phyloP scores from a whole-genome alignment of 2,888 invertebrate genomes.

The Euplagia quadripunctaria region DNA sequence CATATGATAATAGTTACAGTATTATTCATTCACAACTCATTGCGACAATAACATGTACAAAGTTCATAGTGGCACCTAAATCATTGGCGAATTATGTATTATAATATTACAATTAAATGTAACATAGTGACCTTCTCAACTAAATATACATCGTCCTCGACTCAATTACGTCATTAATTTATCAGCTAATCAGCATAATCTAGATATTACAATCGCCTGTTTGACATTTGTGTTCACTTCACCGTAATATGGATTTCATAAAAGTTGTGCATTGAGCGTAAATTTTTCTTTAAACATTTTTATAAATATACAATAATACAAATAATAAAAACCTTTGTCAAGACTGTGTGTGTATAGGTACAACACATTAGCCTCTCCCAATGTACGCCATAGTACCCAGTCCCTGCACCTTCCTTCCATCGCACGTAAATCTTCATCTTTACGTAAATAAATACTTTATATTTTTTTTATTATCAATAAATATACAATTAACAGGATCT shows the following conservation, averaged over 20 bases:
- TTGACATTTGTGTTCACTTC: constrained; percentile 10
- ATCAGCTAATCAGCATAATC: constrained; percentile 14
- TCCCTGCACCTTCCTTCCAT: too few species aligned
- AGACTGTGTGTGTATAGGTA: too few species aligned
- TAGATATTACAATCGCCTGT: constrained; percentile 15
- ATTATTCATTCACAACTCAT: neutral
- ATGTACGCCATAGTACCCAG: too few species aligned
- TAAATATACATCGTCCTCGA: constrained; percentile 15
- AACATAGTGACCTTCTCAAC: constrained; percentile 5
- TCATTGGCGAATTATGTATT: neutral
- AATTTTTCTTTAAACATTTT: neutral
- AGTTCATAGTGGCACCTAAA: constrained; percentile 10
- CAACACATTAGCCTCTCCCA: too few species aligned
- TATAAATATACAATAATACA: too few species aligned
- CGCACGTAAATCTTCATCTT: too few species aligned
- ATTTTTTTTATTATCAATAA: too few species aligned
- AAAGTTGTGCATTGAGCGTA: neutral
- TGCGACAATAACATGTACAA: neutral
- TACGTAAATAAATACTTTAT: too few species aligned
- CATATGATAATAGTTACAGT: too few species aligned
- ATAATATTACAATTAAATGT: constrained; percentile 11
- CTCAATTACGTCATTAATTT: constrained; percentile 18
- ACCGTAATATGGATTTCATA: neutral
- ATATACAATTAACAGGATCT: too few species aligned
- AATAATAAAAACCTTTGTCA: too few species aligned